Percentiles rank a stretch among this genome's conserved stretches.
These are phyloP conservation scores for Xenus cinereus DNA, from an alignment of 2,113 vertebrate genomes.

Conservation along the genomic window DNA sequence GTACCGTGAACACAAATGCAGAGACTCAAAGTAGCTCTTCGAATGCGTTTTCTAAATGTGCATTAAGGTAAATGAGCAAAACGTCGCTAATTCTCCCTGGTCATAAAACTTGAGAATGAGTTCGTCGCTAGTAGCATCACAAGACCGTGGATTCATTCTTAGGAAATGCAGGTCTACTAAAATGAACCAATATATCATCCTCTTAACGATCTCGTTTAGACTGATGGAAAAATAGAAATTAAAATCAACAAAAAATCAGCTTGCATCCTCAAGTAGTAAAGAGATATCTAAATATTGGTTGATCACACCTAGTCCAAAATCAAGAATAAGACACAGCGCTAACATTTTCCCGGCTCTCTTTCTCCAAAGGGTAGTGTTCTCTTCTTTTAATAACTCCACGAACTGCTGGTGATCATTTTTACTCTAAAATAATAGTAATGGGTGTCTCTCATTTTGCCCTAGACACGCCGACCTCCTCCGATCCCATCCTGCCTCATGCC, in stretches of 20 bases:
- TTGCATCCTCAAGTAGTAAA: neutral
- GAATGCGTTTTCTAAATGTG: neutral
- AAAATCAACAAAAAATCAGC: neutral
- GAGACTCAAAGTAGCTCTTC: neutral
- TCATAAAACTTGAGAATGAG: neutral
- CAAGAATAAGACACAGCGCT: neutral
- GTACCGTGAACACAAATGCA: neutral
- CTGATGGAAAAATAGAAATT: neutral
- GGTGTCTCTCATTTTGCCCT: neutral
- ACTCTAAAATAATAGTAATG: conserved; percentile 1
- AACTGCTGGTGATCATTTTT: neutral
- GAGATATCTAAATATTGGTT: neutral
- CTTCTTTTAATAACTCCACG: conserved; percentile 13
- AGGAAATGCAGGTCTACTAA: conserved; percentile 21
- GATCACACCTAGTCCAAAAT: neutral
- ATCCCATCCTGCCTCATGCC: neutral
- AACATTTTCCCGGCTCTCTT: conserved; percentile 18
- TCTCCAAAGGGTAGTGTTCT: neutral
- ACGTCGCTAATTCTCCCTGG: neutral
- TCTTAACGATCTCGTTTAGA: neutral
- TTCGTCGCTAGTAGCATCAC: neutral
- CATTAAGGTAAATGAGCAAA: conserved; percentile 17
- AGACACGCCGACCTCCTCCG: neutral
- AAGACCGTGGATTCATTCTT: neutral
- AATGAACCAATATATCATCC: conserved; percentile 7